Conservation (phyloP, 2,797 vertebrate genomes). For the Arremon brunneinucha region DNA sequence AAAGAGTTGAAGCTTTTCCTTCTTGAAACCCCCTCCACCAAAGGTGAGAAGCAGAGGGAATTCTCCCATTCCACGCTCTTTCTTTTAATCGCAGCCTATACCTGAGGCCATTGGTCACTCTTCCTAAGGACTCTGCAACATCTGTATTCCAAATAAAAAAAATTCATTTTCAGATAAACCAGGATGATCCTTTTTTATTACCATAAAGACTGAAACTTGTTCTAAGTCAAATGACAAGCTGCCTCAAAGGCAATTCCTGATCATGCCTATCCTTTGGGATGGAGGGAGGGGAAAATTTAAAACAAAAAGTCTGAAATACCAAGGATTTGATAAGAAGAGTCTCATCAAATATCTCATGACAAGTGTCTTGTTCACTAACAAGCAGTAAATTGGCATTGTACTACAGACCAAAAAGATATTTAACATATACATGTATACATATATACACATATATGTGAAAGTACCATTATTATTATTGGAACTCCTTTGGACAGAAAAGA, state of each 20-base stretch:
- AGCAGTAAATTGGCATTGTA: neutral
- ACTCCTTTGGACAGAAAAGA: neutral
- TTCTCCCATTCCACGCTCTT: neutral
- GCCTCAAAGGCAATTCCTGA: neutral
- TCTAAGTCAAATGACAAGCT: neutral
- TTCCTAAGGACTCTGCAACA: neutral
- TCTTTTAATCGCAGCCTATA: neutral
- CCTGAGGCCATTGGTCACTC: neutral
- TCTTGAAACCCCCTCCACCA: neutral
- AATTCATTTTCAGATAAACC: neutral
- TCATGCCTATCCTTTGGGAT: too few species aligned
- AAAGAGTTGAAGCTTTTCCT: neutral
- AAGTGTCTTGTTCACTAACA: neutral
- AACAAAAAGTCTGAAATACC: neutral
- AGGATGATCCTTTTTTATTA: neutral
- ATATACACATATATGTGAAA: neutral
- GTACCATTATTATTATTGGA: neutral
- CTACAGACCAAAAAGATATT: neutral
- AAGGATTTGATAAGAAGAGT: neutral
- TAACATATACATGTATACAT: neutral
- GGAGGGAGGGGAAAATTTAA: accelerated
- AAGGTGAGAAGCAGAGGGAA: neutral
- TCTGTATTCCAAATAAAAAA: neutral
- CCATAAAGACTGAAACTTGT: neutral
- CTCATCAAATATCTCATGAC: neutral